Evolutionary conservation across 2,113 vertebrate species (phyloP), one percentile per base, ranked within the genome.

Genomic region (Nothocercus julius): DNA sequence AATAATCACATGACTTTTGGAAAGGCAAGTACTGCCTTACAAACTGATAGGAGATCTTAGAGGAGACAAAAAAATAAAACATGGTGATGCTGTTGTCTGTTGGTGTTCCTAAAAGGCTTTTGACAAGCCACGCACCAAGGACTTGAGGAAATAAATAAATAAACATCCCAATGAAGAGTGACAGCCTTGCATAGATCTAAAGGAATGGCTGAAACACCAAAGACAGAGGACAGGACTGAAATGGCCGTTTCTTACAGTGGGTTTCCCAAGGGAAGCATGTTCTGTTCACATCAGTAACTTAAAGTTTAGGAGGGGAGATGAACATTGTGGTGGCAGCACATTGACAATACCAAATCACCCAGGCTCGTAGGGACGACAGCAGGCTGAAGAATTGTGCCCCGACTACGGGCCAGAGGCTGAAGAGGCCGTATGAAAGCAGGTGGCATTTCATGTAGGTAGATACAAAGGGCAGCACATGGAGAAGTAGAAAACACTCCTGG

Each of bases 241-340:
- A 85, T 77, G 88, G 59, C 82, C 74, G 24, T 38, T 9, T 82
- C 80, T 88, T 88, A 32, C n/a, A 92, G 36, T 68, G 70, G 64
- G 81, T 93, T 94, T 94, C 93, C 80, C 64, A 34, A 0, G 69
- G 87, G 12, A 85, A 90, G 82, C 77, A 62, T 30, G 69, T 54
- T 40, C 76, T 86, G 42, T 90, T 93, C 7, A 1, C 38, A 22
- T 68, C 4, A 2, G 36, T 73, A 81, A 47, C 42, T 34, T 78
- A 42, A 61, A 81, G 45, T 42, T 42, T 75, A 38, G 64, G 73
- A 66, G 86, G 36, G 51, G 83, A 83, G 61, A 75, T 75, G 73
- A 95, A 69, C 68, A 70, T 79, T 59, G 92, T 96, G 68, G 80
- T 90, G 56, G 88, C 90, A 64, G 77, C 88, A 84, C 36, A 17